phyloP scores from a whole-genome alignment of 1,140 invertebrate genomes.

The Megathymus violae region DNA sequence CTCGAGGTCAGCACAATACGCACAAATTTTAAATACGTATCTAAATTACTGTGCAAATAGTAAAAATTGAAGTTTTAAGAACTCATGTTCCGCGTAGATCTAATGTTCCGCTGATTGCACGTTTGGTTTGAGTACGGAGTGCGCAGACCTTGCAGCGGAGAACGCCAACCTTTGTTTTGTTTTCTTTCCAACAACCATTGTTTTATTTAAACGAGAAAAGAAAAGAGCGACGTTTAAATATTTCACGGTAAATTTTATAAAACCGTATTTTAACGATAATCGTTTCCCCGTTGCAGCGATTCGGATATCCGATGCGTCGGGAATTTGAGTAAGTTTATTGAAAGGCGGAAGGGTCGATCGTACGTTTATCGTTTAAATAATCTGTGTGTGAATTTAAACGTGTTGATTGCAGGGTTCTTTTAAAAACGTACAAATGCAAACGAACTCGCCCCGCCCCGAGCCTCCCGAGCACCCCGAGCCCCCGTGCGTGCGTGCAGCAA shows the following conservation, averaged over 20 bases:
- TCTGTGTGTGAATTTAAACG: conserved; percentile 23
- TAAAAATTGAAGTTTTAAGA: conserved; percentile 23
- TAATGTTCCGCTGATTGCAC: conserved; percentile 2
- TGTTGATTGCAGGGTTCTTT: conserved; percentile 29
- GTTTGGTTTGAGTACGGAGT: conserved; percentile 7
- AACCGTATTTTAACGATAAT: conserved; percentile 9
- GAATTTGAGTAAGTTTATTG: conserved; percentile 29
- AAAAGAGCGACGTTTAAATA: conserved; percentile 23
- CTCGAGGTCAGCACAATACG: background rate
- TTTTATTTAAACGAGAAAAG: conserved; percentile 16
- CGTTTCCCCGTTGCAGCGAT: conserved; percentile 1
- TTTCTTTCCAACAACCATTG: conserved; percentile 21
- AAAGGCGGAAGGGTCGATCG: conserved; percentile 17
- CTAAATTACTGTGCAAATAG: conserved; percentile 11
- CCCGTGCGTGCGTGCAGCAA: too few species aligned
- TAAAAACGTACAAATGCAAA: conserved; percentile 21
- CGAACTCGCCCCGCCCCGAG: background rate
- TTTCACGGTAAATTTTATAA: conserved; percentile 15
- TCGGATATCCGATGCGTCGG: conserved; percentile 18
- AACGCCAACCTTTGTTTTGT: conserved; percentile 16
- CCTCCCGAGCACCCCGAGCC: too few species aligned
- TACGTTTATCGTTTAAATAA: conserved; percentile 33
- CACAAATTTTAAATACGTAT: background rate
- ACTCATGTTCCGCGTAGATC: conserved; percentile 12
- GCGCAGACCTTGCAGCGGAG: conserved; percentile 1